Base-by-base conservation (phyloP, 2,888 invertebrate genomes). In the Epirrhoe tristata region DNA sequence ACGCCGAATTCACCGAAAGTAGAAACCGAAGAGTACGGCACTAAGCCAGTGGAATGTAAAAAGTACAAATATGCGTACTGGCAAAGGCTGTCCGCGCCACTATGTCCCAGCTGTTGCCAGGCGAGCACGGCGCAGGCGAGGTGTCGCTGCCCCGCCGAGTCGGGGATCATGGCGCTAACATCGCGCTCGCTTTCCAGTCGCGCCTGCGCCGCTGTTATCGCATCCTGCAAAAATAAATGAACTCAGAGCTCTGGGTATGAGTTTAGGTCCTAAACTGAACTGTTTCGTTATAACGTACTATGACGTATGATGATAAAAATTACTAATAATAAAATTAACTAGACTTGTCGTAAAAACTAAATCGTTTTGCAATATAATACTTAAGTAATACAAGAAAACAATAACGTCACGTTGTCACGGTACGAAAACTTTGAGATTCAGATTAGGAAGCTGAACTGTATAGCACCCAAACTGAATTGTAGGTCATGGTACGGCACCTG, bases 31-130 rank as follows among this genome's bases (percentile, higher is more conserved):
- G 14, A 14, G 48, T 12, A 48, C 16, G 16, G 17, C 46, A 32
- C 12, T 57, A 43, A 5, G 39, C 39, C 2, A 57, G 5, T 39
- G 16, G 39, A 50, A 58, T 51, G 58, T 59, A 65, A 62, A 53
- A 31, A 54, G 7, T 43, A 48, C 16, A 48, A 50, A 36, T 36
- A 24, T 60, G 66, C 75, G 54, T 82, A 93, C 93, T 82, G 73
- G 73, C 81, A 84, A 16, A 93, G 84, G 69, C 89, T 88, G 24
- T 87, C 89, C 0, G 81, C 77, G 51, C 80, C 72, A 1, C 57
- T 69, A 70, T 91, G 90, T 0, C 91, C 92, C 2, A 93, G 82
- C 58, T 87, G 85, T 70, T 90, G 89, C 93, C 93, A 93, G 0
- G 93, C 93, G 46, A 93, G 84, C 48, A 93, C 24, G 1, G 93